Evolutionary conservation across 2,113 vertebrate genomes (phyloP), one percentile per base, ranked within the genome.

Genomic region (Miniopterus natalensis): DNA sequence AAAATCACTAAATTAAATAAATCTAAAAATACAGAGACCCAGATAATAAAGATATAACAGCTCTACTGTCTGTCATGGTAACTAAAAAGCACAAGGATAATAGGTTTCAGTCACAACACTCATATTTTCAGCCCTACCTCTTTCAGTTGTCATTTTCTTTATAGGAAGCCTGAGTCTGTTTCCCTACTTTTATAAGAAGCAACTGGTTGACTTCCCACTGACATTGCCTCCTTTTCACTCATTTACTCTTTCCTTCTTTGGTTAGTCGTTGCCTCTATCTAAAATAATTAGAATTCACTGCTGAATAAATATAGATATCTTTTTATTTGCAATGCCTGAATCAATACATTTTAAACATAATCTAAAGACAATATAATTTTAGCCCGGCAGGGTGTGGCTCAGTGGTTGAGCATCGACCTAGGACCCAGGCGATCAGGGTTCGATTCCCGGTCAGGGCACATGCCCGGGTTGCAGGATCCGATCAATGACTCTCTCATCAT

Each of bases 331-430:
- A 78, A 73, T 74, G 4, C 14, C 51, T 25, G 27, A 89, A 25
- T 93, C n/a, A 77, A 88, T 75, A 61, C 31, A 45, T 83, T 95
- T 77, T 42, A 90, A 90, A 36, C 23, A 84, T 29, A 68, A 29
- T 81, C 20, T 88, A 40, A 77, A 36, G 36, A 36, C 36, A 36
- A 36, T 36, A 36, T 36, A 36, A 36, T 36, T 36, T 36, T 36
- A 36, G 36, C 36, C 36, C 36, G 36, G 36, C 36, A 36, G 36
- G 36, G 36, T 2, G 36, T 36, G 36, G 36, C 36, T 36, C 36
- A 36, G 36, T 2, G 36, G 36, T 2, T 36, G 36, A 36, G 36
- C 36, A 2, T 36, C 2, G 36, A 36, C 36, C 36, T 36, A 36
- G 36, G 36, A 36, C 36, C 36, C 36, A 36, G 36, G 36, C 36